Evolutionary conservation across 2,113 vertebrate genomes (phyloP).

Genomic region (Pelecanus crispus): DNA sequence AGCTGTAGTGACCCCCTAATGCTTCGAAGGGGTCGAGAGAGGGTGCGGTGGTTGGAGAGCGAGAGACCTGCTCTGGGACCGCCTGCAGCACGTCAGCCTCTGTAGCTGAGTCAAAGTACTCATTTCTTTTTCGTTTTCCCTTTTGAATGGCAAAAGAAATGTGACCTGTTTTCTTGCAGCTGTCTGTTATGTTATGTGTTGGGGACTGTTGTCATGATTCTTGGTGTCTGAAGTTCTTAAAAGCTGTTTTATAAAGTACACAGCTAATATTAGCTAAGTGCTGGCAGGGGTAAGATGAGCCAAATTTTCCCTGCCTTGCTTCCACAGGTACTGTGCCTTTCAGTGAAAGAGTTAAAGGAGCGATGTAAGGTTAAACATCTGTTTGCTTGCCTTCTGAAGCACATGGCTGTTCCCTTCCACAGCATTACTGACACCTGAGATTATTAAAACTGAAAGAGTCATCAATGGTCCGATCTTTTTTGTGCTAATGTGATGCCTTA

Average conservation of each 20-base stretch:
- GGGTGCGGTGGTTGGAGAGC: background rate
- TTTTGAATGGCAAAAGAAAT: background rate
- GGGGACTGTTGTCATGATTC: background rate
- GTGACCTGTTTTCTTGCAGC: background rate
- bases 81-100: background rate
- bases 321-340: background rate
- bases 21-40: background rate
- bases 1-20: conserved; percentile 9
- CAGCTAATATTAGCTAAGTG: background rate
- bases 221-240: background rate
- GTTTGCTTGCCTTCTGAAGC: background rate
- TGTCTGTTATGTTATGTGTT: background rate
- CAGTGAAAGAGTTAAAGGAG: conserved; percentile 8
- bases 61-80: background rate
- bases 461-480: background rate
- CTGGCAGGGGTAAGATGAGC: background rate
- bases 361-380: background rate
- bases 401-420: background rate
- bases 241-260: background rate
- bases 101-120: background rate
- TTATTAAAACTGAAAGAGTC: background rate
- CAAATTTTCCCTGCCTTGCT: background rate
- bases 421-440: background rate
- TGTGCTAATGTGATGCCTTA: background rate
- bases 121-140: background rate